Evolutionary conservation across 2,797 vertebrate species (phyloP).

Genomic region (Sebastes trivittatus): DNA sequence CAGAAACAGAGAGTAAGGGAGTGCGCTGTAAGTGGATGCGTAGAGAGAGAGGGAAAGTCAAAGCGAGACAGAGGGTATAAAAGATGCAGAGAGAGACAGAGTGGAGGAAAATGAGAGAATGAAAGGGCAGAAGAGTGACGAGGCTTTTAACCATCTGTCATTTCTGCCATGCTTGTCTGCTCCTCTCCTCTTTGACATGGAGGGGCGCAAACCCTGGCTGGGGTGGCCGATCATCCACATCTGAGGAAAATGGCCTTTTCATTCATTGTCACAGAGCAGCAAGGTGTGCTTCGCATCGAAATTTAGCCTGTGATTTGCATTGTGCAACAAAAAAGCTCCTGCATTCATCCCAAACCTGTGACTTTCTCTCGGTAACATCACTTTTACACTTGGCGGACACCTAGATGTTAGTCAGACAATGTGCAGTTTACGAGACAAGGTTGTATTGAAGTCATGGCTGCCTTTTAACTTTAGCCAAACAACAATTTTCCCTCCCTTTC

Average conservation of each 20-base stretch:
- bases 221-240: constrained; percentile 65
- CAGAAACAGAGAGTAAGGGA: constrained; percentile 50
- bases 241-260: constrained; percentile 74
- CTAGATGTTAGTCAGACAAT: constrained; percentile 15
- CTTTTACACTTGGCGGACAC: background rate
- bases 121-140: constrained; percentile 65
- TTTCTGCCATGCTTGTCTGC: constrained; percentile 69
- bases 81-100: constrained; percentile 36
- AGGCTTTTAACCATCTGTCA: constrained; percentile 80
- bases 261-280: constrained; percentile 56
- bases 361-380: background rate
- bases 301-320: constrained; percentile 38
- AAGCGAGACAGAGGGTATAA: constrained; percentile 20
- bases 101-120: constrained; percentile 53
- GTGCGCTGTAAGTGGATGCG: constrained; percentile 33
- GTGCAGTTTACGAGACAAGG: background rate
- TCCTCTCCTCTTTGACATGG: constrained; percentile 59
- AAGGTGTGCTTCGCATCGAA: constrained; percentile 43
- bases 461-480: background rate
- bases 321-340: background rate
- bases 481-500: background rate
- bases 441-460: background rate
- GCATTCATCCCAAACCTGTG: background rate
- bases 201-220: constrained; percentile 51
- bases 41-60: constrained; percentile 31